Percentiles rank a stretch among this genome's conserved stretches.
Conservation (phyloP, 1,140 invertebrate genomes). For the Drosophila lacertosa region DNA sequence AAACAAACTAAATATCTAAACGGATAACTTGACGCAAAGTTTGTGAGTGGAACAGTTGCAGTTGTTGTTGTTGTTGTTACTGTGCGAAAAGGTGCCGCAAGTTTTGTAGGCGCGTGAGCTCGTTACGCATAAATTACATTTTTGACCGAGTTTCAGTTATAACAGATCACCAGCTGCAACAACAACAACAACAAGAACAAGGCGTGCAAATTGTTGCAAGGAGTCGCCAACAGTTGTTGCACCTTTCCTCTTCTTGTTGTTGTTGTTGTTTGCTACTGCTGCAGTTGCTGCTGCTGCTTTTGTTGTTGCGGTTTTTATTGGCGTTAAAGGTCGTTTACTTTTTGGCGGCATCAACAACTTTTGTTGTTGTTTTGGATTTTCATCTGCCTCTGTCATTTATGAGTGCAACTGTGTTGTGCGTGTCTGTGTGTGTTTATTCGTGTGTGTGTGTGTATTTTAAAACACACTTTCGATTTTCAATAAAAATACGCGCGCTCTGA, state of each 20-base stretch:
- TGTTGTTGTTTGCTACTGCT: constrained; percentile 15
- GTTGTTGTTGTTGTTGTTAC: constrained; percentile 5
- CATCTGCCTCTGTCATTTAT: constrained; percentile 58
- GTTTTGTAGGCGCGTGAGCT: constrained; percentile 78
- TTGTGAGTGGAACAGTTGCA: constrained; percentile 10
- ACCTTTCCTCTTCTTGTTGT: constrained; percentile 46
- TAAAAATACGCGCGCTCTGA: constrained; percentile 66
- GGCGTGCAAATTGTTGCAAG: constrained; percentile 52
- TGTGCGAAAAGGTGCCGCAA: constrained; percentile 58
- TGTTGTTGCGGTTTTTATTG: constrained; percentile 70
- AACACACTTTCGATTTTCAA: constrained; percentile 82
- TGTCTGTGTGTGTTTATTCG: constrained; percentile 17
- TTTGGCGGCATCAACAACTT: constrained; percentile 82
- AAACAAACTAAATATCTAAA: constrained; percentile 19
- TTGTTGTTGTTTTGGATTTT: constrained; percentile 81
- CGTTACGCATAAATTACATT: constrained; percentile 78
- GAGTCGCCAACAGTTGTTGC: constrained; percentile 34
- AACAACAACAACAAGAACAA: constrained; percentile 37
- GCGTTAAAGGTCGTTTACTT: constrained; percentile 82
- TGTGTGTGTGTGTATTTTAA: constrained; percentile 34
- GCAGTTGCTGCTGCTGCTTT: constrained; percentile 33
- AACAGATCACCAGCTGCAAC: constrained; percentile 54
- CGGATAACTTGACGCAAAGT: constrained; percentile 39
- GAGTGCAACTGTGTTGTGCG: constrained; percentile 21
- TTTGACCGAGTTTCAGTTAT: constrained; percentile 68